Evolutionary conservation across 2,888 invertebrate genomes (phyloP).

Genomic region (Rotaria sp.): DNA sequence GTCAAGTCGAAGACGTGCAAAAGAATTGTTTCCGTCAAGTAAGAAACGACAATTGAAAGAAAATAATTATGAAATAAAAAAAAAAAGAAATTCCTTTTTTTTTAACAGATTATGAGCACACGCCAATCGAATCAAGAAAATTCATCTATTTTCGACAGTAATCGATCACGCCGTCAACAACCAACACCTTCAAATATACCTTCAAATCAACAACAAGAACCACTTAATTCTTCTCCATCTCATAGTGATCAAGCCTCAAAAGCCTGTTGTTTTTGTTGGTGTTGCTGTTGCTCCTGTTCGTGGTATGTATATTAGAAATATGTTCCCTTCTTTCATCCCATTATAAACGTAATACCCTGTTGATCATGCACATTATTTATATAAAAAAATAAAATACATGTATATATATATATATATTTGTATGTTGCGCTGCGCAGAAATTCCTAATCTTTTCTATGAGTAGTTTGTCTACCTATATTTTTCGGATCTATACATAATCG

Average conservation of each 20-base stretch:
- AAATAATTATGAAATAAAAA: neutral
- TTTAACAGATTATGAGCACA: constrained; percentile 1
- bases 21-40: neutral
- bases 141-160: constrained; percentile 36
- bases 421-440: neutral
- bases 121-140: constrained; percentile 39
- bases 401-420: neutral
- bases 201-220: constrained; percentile 13
- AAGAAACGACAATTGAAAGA: neutral
- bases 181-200: constrained; percentile 43
- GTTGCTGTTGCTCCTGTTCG: constrained; percentile 68
- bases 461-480: neutral
- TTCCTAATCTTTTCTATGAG: neutral
- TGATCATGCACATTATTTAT: neutral
- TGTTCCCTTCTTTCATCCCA: neutral
- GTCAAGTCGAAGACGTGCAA: constrained; percentile 18
- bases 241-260: constrained; percentile 50
- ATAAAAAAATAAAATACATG: neutral
- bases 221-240: constrained; percentile 14
- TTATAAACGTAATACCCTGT: neutral
- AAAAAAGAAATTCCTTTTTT: neutral
- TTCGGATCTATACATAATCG: neutral
- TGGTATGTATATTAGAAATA: constrained; percentile 58
- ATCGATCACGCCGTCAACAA: constrained; percentile 30
- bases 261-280: constrained; percentile 66